These are phyloP conservation scores for Drosophila pallidifrons DNA, from an alignment of 1,140 invertebrate species.

Conservation along the genomic window DNA sequence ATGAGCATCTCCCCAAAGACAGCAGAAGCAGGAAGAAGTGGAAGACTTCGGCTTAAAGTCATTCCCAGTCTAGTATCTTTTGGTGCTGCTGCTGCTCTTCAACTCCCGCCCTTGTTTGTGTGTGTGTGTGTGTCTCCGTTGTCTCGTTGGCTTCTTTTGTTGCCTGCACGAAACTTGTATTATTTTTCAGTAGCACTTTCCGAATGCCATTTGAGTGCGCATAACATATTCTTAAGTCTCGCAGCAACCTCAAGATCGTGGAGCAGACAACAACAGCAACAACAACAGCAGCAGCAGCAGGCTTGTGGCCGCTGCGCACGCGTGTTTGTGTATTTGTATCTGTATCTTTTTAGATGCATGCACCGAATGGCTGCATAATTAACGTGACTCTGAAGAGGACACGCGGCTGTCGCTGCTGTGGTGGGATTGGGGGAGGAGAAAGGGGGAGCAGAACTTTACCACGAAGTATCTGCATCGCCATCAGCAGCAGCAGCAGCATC, in stretches of 20 bases:
- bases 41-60: constrained; percentile 38
- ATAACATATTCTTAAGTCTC: constrained; percentile 75
- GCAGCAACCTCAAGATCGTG: constrained; percentile 28
- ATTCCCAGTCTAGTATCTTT: constrained; percentile 25
- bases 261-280: neutral
- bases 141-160: constrained; percentile 54
- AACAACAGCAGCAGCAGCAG: neutral
- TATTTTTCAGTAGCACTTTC: constrained; percentile 82
- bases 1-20: constrained; percentile 38
- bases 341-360: constrained; percentile 58
- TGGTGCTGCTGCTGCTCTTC: neutral
- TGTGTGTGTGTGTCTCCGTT: neutral
- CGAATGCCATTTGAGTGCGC: constrained; percentile 81
- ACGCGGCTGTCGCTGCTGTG: too few species aligned
- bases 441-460: constrained; percentile 15
- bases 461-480: constrained; percentile 30
- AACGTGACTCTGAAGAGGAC: constrained; percentile 46
- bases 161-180: constrained; percentile 72
- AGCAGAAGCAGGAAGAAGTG: constrained; percentile 9
- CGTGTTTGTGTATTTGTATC: constrained; percentile 42
- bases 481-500: constrained; percentile 53
- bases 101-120: neutral
- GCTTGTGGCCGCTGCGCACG: constrained; percentile 50
- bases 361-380: constrained; percentile 76
- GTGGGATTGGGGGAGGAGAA: neutral